Base-by-base conservation (phyloP, 1,140 invertebrate genomes). In the Zaprionus ghesquierei region DNA sequence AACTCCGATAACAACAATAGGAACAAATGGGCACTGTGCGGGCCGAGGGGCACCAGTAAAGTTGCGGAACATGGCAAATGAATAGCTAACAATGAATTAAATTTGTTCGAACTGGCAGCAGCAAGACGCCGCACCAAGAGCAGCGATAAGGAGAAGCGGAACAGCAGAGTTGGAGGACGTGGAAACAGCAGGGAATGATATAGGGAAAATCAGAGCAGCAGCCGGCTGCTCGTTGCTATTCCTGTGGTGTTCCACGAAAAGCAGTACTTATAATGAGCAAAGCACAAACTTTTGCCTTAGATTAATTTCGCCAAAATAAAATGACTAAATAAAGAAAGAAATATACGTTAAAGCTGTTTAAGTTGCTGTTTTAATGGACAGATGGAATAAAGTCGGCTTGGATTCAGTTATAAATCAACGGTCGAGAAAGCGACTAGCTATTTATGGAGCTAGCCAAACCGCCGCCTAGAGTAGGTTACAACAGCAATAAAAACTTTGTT, bases 61-160 rank as follows among this genome's bases (percentile, higher is more conserved):
- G 54, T 75, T 75, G 69, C 61, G 56, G 56, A 61, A 56, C 54
- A 58, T 80, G 75, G 44, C 20, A 72, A 81, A 85, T 79, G 61
- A 87, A 86, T 87, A 76, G 70, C 69, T 69, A 58, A 81, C 81
- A 86, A 81, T 79, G 69, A 79, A 62, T 78, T 71, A 62, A 86
- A 84, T 85, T 84, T 85, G 72, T 84, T 73, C 66, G 61, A 73
- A 54, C 69, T 61, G 35, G 27, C 35, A 66, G 54, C 31, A 35
- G 31, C 33, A 41, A 33, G 31, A 33, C 31, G 27, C 31, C 13
- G 49, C 49, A 63, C 38, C 20, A 25, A 6, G 56, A 69, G 59
- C 13, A 35, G 27, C 22, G 27, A 44, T 15, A 41, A 56, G 41
- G 41, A 46, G 41, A 18, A 38, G 20, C 33, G 5, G 35, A 38